A percentile compares a stretch with the other conserved stretches of the same genome.
phyloP scores from a whole-genome alignment of 1,140 invertebrate genomes.

The Vollenhovia emeryi region DNA sequence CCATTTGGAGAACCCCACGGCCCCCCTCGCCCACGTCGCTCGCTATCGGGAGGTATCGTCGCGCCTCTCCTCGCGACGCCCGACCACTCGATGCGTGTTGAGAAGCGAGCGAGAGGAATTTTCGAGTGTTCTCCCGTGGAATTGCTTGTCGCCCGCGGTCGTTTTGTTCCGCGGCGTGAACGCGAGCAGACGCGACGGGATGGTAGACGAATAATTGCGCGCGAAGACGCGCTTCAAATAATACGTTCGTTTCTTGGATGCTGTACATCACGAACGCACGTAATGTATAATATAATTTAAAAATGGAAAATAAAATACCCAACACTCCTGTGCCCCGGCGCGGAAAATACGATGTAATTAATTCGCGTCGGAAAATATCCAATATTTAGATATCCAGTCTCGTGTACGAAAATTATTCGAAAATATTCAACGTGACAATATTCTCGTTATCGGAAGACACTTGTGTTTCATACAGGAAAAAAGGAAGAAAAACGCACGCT shows the following conservation, averaged over 20 bases:
- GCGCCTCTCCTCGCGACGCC: background rate
- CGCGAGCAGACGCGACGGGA: background rate
- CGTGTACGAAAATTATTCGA: background rate
- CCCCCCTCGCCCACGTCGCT: background rate
- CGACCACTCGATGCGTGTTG: background rate
- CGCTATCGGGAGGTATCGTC: background rate
- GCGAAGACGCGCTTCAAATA: background rate
- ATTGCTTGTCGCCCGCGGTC: background rate
- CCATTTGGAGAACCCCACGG: background rate
- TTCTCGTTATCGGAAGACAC: background rate
- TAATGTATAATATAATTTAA: background rate
- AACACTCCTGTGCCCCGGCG: background rate
- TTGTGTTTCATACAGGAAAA: background rate
- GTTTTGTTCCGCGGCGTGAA: conserved; percentile 4
- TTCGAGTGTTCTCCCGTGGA: background rate
- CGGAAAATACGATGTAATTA: background rate
- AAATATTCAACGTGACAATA: background rate
- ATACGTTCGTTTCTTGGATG: background rate
- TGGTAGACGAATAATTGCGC: background rate
- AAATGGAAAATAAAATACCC: background rate
- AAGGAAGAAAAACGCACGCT: too few relatives aligned
- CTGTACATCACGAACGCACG: background rate
- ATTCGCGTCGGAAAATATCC: background rate
- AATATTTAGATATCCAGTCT: background rate
- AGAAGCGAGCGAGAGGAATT: conserved; percentile 12